These are phyloP conservation scores for Epinephelus lanceolatus DNA, from an alignment of 2,113 vertebrate genomes.

Conservation along the genomic window DNA sequence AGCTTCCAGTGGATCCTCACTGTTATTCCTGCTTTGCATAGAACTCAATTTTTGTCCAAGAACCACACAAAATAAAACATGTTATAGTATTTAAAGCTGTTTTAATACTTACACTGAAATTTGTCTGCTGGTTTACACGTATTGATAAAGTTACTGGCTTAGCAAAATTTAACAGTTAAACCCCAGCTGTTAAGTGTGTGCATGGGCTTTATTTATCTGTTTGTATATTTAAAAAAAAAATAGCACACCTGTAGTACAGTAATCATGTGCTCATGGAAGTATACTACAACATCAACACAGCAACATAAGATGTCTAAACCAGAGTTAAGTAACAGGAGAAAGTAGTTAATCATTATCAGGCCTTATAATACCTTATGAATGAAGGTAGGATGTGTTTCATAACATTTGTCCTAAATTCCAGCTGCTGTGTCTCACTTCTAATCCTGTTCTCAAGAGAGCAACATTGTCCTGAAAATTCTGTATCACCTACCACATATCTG, in stretches of 20 bases:
- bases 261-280: too few species aligned
- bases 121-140: neutral
- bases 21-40: too few species aligned
- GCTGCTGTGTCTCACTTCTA: neutral
- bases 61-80: neutral
- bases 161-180: neutral
- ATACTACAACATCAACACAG: too few species aligned
- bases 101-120: neutral
- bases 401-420: neutral
- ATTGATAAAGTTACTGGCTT: neutral
- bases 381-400: neutral
- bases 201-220: slow-evolving; percentile 2
- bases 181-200: neutral
- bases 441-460: neutral
- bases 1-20: neutral
- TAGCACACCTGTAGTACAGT: too few species aligned
- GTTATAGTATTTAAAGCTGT: neutral
- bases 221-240: too few species aligned
- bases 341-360: neutral
- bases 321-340: neutral
- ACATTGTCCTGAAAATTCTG: neutral
- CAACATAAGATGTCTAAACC: too few species aligned
- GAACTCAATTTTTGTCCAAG: neutral
- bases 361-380: neutral
- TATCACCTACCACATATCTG: neutral